phyloP scores from a whole-genome alignment of 2,113 vertebrate species.

The Albula goreensis region DNA sequence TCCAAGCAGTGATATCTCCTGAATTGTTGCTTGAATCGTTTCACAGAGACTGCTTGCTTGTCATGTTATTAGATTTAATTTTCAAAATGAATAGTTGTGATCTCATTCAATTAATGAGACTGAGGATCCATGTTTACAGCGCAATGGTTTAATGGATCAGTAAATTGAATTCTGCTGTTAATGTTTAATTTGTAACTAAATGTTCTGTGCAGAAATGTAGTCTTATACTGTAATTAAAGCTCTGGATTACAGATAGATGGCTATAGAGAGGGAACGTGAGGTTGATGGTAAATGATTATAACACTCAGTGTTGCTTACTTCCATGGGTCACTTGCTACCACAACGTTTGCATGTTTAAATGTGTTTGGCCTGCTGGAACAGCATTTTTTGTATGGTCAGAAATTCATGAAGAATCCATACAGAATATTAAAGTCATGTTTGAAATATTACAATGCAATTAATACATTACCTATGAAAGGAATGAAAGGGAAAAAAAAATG shows the following conservation, averaged over 20 bases:
- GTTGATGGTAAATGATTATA: background rate
- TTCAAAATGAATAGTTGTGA: slow-evolving; percentile 47
- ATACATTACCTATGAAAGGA: no score
- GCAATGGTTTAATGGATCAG: slow-evolving; percentile 58
- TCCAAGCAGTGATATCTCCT: background rate
- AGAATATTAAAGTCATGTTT: no score
- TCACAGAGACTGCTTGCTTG: slow-evolving; percentile 33
- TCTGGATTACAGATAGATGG: background rate
- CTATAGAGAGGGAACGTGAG: background rate
- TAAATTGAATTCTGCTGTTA: slow-evolving; percentile 66
- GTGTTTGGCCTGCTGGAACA: background rate
- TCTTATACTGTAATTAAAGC: background rate
- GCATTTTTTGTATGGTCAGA: background rate
- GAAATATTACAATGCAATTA: no score
- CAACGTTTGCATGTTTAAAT: background rate
- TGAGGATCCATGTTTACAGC: slow-evolving; percentile 56
- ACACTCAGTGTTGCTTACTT: slow-evolving; percentile 29
- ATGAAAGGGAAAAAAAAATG: no score
- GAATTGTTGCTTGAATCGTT: background rate
- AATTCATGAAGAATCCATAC: no score
- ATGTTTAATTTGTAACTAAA: slow-evolving; percentile 74
- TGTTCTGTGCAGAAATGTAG: slow-evolving; percentile 47
- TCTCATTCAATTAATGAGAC: slow-evolving; percentile 67
- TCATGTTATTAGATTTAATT: slow-evolving; percentile 53
- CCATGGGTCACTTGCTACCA: background rate